Base-by-base conservation (phyloP, 2,113 vertebrate genomes). In the Fulmarus glacialis region DNA sequence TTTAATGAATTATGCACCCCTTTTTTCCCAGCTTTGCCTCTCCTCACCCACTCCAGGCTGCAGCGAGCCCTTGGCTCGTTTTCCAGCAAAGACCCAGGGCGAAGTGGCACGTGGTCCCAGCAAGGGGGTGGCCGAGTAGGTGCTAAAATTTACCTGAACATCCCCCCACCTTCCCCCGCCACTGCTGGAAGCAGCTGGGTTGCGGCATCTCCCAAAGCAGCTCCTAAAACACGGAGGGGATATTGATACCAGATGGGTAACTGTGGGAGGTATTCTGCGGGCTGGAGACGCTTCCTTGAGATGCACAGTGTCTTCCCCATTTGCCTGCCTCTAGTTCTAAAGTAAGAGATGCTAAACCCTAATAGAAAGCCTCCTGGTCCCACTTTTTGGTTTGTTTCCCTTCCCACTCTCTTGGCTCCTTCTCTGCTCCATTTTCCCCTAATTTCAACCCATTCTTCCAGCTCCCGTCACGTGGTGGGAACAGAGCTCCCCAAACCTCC, bases 41-140 rank as follows among this genome's bases (percentile, higher is more conserved):
- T 60, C 9, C 24, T 68, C 5, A 0, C 21, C 36, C 0, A 0
- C 60, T 59, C 50, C 0, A 1, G 63, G 27, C 56, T 62, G 16
- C 12, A 4, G 21, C 1, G 1, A 58, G 23, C 36, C 20, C 24
- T 48, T 13, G 75, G 45, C 9, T 52, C 20, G 0, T 64, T 85
- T 70, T 40, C 63, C 58, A 62, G 27, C 62, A 2, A 2, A 0
- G 3, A 45, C 10, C 42, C 19, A 2, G 23, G 58, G 14, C 0
- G 4, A 53, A 60, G 82, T 6, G 53, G 22, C 47, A 19, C 0
- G 0, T 16, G 30, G 64, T 59, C 48, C 23, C 34, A 32, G 13
- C 11, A 15, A 53, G 24, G 15, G 7, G 43, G 27, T 62, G 70
- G 19, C 12, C 42, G 23, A 75, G 19, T 0, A 52, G 50, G 68